A percentile compares a stretch with the other conserved stretches of the same genome.
These are phyloP conservation scores for Anhinga anhinga DNA, from an alignment of 2,113 vertebrate species.

Conservation along the genomic window DNA sequence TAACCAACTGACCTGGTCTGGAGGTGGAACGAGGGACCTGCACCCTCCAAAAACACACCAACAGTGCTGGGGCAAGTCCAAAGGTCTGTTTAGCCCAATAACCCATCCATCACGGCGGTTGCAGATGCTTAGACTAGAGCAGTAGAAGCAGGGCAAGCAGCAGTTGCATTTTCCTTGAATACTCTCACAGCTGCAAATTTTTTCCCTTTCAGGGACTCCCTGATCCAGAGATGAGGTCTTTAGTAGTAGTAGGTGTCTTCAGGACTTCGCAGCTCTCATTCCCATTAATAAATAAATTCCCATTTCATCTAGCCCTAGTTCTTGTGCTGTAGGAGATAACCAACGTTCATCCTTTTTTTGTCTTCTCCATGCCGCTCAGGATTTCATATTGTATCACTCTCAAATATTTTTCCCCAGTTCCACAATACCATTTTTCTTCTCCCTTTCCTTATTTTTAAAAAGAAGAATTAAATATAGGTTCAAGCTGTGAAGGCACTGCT, in stretches of 20 bases:
- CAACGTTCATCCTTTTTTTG: neutral
- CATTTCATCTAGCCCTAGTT: neutral
- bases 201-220: neutral
- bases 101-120: fast-evolving
- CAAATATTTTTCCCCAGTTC: neutral
- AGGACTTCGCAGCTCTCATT: neutral
- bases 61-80: neutral
- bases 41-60: neutral
- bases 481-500: neutral
- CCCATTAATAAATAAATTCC: neutral
- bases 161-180: neutral
- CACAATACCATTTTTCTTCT: neutral
- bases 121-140: neutral
- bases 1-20: neutral
- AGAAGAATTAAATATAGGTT: neutral
- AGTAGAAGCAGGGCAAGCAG: neutral
- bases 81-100: neutral
- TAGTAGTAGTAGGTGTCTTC: neutral
- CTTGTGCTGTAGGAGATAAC: neutral
- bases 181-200: neutral
- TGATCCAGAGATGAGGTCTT: neutral
- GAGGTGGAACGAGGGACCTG: neutral
- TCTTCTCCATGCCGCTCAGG: neutral
- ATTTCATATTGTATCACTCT: neutral
- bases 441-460: neutral